Evolutionary conservation across 2,113 vertebrate species (phyloP).

Genomic region (Odontophorus gujanensis): DNA sequence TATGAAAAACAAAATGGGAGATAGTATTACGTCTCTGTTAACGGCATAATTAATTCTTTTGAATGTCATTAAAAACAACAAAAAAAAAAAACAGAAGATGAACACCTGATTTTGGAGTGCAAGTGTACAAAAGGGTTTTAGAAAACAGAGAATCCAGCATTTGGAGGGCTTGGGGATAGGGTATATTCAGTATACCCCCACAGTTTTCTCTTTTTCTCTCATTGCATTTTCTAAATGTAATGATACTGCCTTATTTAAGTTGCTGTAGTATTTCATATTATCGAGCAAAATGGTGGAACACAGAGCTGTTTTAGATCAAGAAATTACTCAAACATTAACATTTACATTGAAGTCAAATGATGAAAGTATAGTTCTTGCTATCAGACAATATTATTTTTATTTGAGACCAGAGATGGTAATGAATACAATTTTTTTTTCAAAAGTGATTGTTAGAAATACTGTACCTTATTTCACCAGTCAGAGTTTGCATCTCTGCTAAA

Average conservation of each 20-base stretch:
- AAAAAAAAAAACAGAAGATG: not conserved
- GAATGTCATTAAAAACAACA: not conserved
- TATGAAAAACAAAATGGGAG: not conserved
- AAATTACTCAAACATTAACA: not conserved
- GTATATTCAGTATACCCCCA: accelerated
- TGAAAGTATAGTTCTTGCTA: not conserved
- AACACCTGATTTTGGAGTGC: not conserved
- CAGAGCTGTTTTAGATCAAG: not conserved
- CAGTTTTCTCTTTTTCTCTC: too few relatives aligned
- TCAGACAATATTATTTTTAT: not conserved
- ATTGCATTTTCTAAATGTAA: not conserved
- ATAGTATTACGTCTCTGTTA: not conserved
- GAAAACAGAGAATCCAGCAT: not conserved
- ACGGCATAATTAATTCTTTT: not conserved
- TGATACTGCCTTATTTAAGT: not conserved
- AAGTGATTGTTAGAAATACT: not conserved
- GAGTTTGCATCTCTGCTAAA: not conserved
- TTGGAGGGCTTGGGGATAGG: not conserved
- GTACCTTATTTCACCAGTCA: not conserved
- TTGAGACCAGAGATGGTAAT: not conserved
- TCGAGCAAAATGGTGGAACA: not conserved
- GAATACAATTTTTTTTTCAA: not conserved
- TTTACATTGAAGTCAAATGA: not conserved
- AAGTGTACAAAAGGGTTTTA: not conserved
- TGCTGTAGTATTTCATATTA: not conserved